Base-by-base conservation (phyloP, 2,113 vertebrate species). In the Ardeotis arabs region DNA sequence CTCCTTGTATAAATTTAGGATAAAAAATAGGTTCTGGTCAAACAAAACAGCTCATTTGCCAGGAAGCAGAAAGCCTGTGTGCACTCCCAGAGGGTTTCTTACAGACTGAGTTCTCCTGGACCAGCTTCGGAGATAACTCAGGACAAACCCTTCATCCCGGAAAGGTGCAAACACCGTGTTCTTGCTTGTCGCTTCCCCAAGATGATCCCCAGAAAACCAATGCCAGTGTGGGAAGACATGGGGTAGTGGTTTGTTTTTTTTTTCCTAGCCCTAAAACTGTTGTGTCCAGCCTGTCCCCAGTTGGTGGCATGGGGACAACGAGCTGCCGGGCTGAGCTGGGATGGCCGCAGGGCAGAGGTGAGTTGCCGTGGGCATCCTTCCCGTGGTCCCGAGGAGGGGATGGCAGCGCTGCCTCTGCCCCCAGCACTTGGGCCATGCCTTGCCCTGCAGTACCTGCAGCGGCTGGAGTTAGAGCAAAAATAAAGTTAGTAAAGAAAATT, bases 101-200 rank as follows among this genome's bases (percentile, higher is more conserved):
- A 27, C 20, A n/a, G 66, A 13, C 11, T 20, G 22, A 64, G 27
- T 27, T 77, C 44, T 67, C 39, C 39, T 53, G 31, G 19, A 53
- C 45, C 66, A 53, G 33, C 35, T 39, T 60, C 0, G 0, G 70
- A 53, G 33, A 39, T 20, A 20, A 24, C 53, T 23, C 2, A 7
- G 39, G 67, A 49, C 19, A 85, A 90, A 31, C 56, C 10, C 16
- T 20, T 67, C 39, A 4, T 27, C 20, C 62, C 37, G 62, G 29
- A 22, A 17, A 44, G 44, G 27, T 73, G n/a, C 53, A 79, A 47
- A 64, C 21, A 52, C 35, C 14, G 1, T 10, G 5, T 35, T 56
- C 62, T 41, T 52, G 14, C 23, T 78, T 62, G 35, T 84, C 27
- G 35, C 63, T 81, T 59, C 16, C 55, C 24, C 7, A 1, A 9